Percentiles rank a stretch among this genome's conserved stretches.
phyloP scores from a whole-genome alignment of 2,797 vertebrate species.

The Choloepus didactylus region DNA sequence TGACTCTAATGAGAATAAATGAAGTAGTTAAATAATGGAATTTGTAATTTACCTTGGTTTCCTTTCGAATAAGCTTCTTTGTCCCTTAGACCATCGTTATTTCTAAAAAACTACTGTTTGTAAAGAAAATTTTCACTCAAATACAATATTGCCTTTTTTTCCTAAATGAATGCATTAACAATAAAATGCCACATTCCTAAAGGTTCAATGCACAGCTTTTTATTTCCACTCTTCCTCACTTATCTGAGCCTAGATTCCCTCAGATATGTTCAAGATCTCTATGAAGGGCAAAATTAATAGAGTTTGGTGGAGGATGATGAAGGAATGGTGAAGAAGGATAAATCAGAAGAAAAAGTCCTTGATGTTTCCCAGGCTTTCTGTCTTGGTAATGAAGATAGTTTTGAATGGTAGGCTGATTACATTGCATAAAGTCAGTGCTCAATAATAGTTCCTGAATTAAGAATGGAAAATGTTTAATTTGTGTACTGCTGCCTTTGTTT shows the following conservation, averaged over 20 bases:
- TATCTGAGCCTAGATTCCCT: not conserved
- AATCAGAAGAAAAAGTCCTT: too few relatives aligned
- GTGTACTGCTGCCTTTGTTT: too few relatives aligned
- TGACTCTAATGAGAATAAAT: not conserved
- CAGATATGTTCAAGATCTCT: not conserved
- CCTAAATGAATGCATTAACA: not conserved
- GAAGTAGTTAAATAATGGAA: not conserved
- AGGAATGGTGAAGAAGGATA: too few relatives aligned
- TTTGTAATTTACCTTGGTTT: not conserved
- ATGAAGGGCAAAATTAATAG: too few relatives aligned
- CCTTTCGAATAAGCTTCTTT: not conserved
- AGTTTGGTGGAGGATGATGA: too few relatives aligned
- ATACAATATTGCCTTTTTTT: not conserved
- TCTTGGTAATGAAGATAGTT: too few relatives aligned
- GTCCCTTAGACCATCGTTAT: not conserved
- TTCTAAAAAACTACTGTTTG: not conserved
- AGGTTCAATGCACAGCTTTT: too few relatives aligned
- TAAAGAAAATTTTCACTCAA: not conserved
- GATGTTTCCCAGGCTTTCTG: too few relatives aligned
- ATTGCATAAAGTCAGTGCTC: too few relatives aligned
- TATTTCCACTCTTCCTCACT: not conserved
- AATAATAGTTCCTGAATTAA: too few relatives aligned
- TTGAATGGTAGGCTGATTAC: too few relatives aligned
- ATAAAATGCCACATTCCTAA: not conserved
- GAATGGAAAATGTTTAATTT: too few relatives aligned